Evolutionary conservation across 1,140 invertebrate genomes (phyloP).

Genomic region (Drosophila kikkawai): DNA sequence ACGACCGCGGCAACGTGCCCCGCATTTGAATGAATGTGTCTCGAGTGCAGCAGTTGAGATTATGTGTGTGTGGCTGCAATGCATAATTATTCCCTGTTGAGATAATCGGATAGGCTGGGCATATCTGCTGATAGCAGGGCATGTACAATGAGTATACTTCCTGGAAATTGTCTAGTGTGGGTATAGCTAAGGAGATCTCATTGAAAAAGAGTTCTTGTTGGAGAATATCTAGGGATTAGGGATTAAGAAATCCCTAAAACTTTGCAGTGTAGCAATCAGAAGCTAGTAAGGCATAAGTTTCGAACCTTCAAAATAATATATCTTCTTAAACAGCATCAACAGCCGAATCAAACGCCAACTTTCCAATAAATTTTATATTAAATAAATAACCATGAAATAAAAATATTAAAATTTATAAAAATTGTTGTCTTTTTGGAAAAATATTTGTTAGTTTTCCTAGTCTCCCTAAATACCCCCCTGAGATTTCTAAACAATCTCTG

Average conservation of each 20-base stretch:
- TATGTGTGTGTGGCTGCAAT: slow-evolving; percentile 16
- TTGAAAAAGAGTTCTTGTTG: neutral
- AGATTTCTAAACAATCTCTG: neutral
- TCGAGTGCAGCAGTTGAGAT: slow-evolving; percentile 27
- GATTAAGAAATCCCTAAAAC: no score
- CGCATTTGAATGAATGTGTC: slow-evolving; percentile 72
- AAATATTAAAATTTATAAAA: no score
- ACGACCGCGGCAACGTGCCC: slow-evolving; percentile 66
- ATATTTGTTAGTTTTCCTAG: no score
- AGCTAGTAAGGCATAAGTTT: no score
- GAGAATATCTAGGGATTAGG: neutral
- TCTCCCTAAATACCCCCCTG: neutral
- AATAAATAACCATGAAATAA: no score
- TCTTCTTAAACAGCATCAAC: no score
- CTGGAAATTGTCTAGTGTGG: neutral
- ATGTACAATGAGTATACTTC: slow-evolving; percentile 2
- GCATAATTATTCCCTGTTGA: slow-evolving; percentile 62
- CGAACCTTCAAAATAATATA: no score
- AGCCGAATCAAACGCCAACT: no score
- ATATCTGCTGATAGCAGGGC: slow-evolving; percentile 12
- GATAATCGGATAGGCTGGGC: slow-evolving; percentile 9
- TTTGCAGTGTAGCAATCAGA: no score
- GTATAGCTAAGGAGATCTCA: no score
- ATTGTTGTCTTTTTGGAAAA: no score
- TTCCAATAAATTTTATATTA: no score